phyloP scores from a whole-genome alignment of 2,113 vertebrate genomes.

The Oryzias woworae region DNA sequence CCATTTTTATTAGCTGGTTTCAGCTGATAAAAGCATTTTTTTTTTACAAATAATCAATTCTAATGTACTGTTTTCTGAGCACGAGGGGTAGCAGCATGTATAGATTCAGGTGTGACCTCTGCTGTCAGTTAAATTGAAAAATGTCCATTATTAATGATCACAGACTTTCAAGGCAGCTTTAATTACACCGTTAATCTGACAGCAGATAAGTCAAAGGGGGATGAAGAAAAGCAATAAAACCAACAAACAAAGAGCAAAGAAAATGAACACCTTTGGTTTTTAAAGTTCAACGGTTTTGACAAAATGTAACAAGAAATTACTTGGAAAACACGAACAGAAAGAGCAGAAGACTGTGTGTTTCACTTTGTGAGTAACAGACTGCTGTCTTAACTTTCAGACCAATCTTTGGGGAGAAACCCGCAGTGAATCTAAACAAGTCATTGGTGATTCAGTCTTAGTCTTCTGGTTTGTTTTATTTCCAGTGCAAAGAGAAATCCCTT shows the following conservation, averaged over 20 bases:
- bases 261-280: no score
- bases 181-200: conserved; percentile 17
- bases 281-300: no score
- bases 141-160: conserved; percentile 40
- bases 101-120: conserved; percentile 24
- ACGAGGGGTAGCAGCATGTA: neutral
- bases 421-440: conserved; percentile 49
- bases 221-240: neutral
- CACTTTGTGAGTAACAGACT: conserved; percentile 19
- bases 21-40: conserved; percentile 28
- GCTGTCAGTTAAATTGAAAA: conserved; percentile 30
- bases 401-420: conserved; percentile 46
- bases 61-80: conserved; percentile 32
- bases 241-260: no score
- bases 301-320: no score
- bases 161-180: conserved; percentile 8
- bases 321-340: conserved; percentile 14
- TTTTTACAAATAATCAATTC: conserved; percentile 29
- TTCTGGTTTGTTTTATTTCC: conserved; percentile 36
- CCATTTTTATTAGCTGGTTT: conserved; percentile 1
- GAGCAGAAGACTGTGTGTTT: neutral
- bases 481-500: conserved; percentile 28
- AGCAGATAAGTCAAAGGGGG: conserved; percentile 9
- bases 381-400: conserved; percentile 27
- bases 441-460: conserved; percentile 30